Evolutionary conservation across 2,888 invertebrate genomes (phyloP).

Genomic region (Eudemis profundana): DNA sequence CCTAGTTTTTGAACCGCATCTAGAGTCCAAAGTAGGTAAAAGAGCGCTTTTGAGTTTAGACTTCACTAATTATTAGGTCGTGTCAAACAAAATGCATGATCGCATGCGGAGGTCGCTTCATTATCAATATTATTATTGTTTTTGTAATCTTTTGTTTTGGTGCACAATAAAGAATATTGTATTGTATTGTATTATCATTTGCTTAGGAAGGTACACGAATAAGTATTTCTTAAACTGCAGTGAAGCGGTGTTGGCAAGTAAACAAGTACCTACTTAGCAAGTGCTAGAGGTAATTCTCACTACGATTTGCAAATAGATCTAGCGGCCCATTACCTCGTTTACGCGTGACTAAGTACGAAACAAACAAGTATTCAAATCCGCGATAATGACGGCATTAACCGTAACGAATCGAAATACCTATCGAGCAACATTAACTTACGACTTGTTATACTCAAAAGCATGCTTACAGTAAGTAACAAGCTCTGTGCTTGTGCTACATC

Average conservation of each 20-base stretch:
- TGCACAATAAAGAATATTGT: too few species aligned
- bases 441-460: constrained; percentile 42
- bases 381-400: constrained; percentile 38
- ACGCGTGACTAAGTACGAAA: constrained; percentile 38
- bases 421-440: constrained; percentile 41
- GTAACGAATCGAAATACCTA: constrained; percentile 44
- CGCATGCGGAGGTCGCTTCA: too few species aligned
- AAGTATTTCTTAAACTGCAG: not conserved
- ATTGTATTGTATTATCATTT: too few species aligned
- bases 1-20: too few species aligned
- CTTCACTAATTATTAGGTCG: too few species aligned
- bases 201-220: not conserved
- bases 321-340: constrained; percentile 36
- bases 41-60: too few species aligned
- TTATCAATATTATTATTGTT: too few species aligned
- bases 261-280: constrained; percentile 4
- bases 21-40: too few species aligned
- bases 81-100: too few species aligned
- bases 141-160: too few species aligned
- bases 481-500: constrained; percentile 56
- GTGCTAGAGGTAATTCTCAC: constrained; percentile 9
- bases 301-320: constrained; percentile 22
- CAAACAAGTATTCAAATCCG: constrained; percentile 39
- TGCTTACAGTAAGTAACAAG: constrained; percentile 44
- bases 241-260: not conserved